Evolutionary conservation across 2,888 invertebrate species (phyloP).

Genomic region (Acleris cristana): DNA sequence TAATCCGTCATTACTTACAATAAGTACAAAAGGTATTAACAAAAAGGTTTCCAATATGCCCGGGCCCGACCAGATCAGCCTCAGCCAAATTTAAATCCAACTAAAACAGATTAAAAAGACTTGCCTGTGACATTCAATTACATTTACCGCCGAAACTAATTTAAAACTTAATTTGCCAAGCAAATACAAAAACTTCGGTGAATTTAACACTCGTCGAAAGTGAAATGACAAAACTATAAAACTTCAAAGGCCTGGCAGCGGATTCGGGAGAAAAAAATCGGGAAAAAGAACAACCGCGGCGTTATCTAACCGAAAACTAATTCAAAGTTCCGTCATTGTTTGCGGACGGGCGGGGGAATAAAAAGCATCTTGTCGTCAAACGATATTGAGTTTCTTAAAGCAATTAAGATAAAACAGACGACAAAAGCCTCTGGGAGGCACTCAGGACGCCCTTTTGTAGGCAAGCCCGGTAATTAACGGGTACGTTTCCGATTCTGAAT

Average conservation of each 20-base stretch:
- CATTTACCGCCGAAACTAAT: slow-evolving; percentile 13
- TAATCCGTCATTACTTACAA: not conserved
- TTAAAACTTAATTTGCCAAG: slow-evolving; percentile 18
- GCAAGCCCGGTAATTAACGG: slow-evolving; percentile 67
- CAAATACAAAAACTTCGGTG: slow-evolving; percentile 47
- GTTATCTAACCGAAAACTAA: slow-evolving; percentile 78
- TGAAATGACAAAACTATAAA: slow-evolving; percentile 58
- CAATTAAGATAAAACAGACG: slow-evolving; percentile 80
- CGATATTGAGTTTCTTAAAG: slow-evolving; percentile 81
- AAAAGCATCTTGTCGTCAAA: slow-evolving; percentile 80
- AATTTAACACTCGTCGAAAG: slow-evolving; percentile 41
- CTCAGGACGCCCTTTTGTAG: slow-evolving; percentile 58
- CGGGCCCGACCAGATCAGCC: no score
- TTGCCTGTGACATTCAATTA: slow-evolving; percentile 8
- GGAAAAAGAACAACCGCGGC: slow-evolving; percentile 41
- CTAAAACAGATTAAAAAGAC: not conserved
- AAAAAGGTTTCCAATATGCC: no score
- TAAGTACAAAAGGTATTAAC: no score
- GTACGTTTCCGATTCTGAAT: slow-evolving; percentile 53
- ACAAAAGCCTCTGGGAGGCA: slow-evolving; percentile 68
- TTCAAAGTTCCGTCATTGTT: slow-evolving; percentile 79
- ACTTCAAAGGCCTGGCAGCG: slow-evolving; percentile 57
- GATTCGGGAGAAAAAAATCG: slow-evolving; percentile 51
- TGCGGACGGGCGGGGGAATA: slow-evolving; percentile 68
- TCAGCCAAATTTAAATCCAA: not conserved